Evolutionary conservation across 2,888 invertebrate species (phyloP).

Genomic region (Brassicogethes aeneus): DNA sequence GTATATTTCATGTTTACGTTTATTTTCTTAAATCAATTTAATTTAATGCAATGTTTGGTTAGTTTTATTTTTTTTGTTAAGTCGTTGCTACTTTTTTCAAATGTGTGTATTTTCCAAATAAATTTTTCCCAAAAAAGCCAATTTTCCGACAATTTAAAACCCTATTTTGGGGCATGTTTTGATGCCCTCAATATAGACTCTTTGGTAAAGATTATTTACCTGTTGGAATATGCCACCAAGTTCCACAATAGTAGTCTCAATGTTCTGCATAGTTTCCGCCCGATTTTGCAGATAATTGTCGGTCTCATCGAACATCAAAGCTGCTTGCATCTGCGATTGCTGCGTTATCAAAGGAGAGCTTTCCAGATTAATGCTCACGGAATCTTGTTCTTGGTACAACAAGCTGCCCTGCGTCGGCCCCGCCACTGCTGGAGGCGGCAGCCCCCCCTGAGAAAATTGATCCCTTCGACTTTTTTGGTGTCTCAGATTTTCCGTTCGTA

Average conservation of each 20-base stretch:
- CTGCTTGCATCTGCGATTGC: conserved; percentile 51
- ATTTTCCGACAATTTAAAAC: too few species aligned
- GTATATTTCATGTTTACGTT: too few species aligned
- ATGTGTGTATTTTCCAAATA: too few species aligned
- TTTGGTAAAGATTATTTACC: too few species aligned
- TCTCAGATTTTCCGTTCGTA: conserved; percentile 94
- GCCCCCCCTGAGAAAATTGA: conserved; percentile 70
- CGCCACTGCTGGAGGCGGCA: conserved; percentile 53
- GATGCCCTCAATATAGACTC: too few species aligned
- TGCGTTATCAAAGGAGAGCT: conserved; percentile 40
- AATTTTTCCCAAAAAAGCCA: too few species aligned
- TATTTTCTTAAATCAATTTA: too few species aligned
- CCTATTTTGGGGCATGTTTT: too few species aligned
- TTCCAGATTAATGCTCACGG: conserved; percentile 82
- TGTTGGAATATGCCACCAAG: conserved; percentile 98
- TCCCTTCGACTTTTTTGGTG: conserved; percentile 90
- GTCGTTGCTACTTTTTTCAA: too few species aligned
- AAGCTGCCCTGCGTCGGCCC: conserved; percentile 40
- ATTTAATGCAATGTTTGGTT: too few species aligned
- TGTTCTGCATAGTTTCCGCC: conserved; percentile 98
- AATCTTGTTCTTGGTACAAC: conserved; percentile 50
- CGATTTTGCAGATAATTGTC: conserved; percentile 87
- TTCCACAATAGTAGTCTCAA: conserved; percentile 98
- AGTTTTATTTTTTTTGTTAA: too few species aligned
- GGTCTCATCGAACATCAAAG: conserved; percentile 73